phyloP scores from a whole-genome alignment of 23 tunicate genomes.

The Trididemnum clinides region DNA sequence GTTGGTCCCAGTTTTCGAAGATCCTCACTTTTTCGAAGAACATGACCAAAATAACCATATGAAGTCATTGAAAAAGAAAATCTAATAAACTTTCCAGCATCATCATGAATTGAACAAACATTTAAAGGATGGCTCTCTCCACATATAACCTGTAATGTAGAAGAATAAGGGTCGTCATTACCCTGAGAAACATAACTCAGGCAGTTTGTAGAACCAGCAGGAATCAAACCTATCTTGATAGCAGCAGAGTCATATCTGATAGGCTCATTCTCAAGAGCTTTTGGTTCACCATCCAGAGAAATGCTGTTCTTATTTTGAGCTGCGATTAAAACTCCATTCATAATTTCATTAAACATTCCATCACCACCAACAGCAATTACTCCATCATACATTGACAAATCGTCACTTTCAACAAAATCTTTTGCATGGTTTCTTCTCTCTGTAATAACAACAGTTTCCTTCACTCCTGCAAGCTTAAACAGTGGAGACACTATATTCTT shows the following conservation, averaged over 20 bases:
- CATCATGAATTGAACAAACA: conserved; percentile 60
- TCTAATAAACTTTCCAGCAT: conserved; percentile 51
- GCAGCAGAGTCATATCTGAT: not conserved
- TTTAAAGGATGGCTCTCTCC: conserved; percentile 87
- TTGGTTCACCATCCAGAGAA: conserved; percentile 11
- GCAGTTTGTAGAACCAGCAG: conserved; percentile 92
- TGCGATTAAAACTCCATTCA: conserved; percentile 69
- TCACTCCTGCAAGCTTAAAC: conserved; percentile 58
- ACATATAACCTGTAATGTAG: conserved; percentile 70
- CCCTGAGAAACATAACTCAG: conserved; percentile 78
- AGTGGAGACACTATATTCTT: conserved; percentile 52
- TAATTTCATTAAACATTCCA: conserved; percentile 86
- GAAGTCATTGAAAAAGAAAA: conserved; percentile 94
- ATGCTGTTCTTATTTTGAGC: conserved; percentile 39
- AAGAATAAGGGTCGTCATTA: conserved; percentile 70
- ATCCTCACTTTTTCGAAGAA: conserved; percentile 67
- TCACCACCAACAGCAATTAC: conserved; percentile 95
- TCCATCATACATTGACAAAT: conserved; percentile 60
- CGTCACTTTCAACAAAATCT: conserved; percentile 54
- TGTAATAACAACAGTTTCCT: conserved; percentile 48
- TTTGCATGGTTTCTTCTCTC: conserved; percentile 69
- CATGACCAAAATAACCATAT: conserved; percentile 82
- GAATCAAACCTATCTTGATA: conserved; percentile 72
- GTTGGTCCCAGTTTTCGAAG: conserved; percentile 76
- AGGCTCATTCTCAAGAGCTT: not conserved